Conservation (phyloP, 2,113 vertebrate species). For the Saimiri boliviensis region DNA sequence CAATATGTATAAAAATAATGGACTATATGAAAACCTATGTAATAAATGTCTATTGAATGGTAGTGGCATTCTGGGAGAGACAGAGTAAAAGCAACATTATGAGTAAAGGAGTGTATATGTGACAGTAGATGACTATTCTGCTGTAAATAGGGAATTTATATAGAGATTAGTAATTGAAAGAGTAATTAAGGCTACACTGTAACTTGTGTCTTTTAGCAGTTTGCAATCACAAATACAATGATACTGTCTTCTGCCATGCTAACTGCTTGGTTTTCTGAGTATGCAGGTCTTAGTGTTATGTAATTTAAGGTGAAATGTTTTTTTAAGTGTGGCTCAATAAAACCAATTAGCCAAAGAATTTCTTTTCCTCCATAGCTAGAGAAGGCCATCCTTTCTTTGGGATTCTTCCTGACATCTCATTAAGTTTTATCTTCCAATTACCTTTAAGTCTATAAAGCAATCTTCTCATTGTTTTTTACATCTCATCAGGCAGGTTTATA, state of each 20-base stretch:
- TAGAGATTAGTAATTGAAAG: neutral
- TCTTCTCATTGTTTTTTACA: neutral
- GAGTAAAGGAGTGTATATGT: neutral
- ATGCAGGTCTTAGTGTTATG: neutral
- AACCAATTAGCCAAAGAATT: neutral
- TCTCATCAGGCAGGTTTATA: neutral
- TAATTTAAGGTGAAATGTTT: constrained; percentile 27
- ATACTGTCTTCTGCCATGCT: neutral
- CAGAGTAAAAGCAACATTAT: neutral
- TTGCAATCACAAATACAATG: neutral
- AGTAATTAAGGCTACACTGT: neutral
- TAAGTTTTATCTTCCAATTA: constrained; percentile 28
- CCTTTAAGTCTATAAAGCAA: constrained; percentile 9
- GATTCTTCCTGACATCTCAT: neutral
- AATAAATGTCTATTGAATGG: neutral
- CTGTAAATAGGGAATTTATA: neutral
- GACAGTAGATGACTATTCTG: neutral
- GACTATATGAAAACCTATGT: neutral
- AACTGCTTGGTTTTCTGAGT: neutral
- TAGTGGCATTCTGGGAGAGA: constrained; percentile 12
- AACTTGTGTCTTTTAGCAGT: constrained; percentile 7
- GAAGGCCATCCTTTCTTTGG: neutral
- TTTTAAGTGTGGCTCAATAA: neutral
- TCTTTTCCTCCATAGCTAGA: constrained; percentile 1
- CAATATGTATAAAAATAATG: neutral